Conservation (phyloP, 2,888 invertebrate genomes). For the Cantharis rustica region DNA sequence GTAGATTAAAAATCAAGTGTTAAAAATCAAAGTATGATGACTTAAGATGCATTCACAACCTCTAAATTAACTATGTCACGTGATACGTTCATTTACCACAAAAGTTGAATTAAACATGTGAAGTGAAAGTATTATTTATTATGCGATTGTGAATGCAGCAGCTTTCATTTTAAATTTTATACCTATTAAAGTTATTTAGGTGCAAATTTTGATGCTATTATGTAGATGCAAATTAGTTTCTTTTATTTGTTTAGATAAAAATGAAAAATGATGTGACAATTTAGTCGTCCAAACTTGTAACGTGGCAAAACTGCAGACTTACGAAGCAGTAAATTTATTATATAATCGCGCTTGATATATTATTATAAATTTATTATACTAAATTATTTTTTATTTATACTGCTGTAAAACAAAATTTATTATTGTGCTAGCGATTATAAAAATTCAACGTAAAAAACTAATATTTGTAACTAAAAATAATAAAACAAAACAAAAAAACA, state of each 20-base stretch:
- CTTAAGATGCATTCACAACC: too few relatives aligned
- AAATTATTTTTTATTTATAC: background rate
- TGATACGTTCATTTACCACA: too few relatives aligned
- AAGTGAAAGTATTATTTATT: too few relatives aligned
- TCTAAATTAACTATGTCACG: too few relatives aligned
- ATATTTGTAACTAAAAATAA: conserved; percentile 38
- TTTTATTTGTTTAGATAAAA: background rate
- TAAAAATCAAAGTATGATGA: too few relatives aligned
- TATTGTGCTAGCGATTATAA: conserved; percentile 24
- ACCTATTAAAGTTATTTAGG: too few relatives aligned
- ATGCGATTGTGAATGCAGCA: too few relatives aligned
- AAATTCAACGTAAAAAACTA: conserved; percentile 33
- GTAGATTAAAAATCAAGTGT: too few relatives aligned
- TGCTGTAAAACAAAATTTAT: background rate
- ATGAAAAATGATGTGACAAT: background rate
- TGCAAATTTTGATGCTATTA: too few relatives aligned
- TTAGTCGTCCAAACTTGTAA: background rate
- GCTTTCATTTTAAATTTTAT: too few relatives aligned
- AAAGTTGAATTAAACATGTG: too few relatives aligned
- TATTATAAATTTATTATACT: background rate
- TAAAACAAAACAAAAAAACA: conserved; percentile 41
- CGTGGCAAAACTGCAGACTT: background rate
- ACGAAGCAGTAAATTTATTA: background rate
- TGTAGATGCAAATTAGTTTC: too few relatives aligned
- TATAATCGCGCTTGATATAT: background rate